Evolutionary conservation across 2,113 vertebrate species (phyloP).

Genomic region (Phoenicopterus ruber): DNA sequence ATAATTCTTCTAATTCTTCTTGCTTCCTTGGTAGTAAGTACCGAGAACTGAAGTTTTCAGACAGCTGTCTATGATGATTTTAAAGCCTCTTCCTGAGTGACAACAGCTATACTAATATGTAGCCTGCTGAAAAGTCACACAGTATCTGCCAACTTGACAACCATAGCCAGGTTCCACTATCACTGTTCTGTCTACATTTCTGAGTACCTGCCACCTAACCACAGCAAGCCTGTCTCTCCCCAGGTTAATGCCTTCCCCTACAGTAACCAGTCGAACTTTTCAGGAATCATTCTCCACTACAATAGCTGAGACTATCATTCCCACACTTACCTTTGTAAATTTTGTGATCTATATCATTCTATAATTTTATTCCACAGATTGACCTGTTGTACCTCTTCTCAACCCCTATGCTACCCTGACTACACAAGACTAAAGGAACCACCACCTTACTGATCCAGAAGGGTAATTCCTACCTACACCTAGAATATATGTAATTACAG

Average conservation of each 20-base stretch:
- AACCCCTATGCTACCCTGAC: background rate
- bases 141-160: background rate
- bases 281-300: background rate
- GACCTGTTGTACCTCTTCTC: background rate
- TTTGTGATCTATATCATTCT: background rate
- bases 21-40: background rate
- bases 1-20: background rate
- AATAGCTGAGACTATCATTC: background rate
- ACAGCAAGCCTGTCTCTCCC: background rate
- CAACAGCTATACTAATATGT: background rate
- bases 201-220: background rate
- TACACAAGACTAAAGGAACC: background rate
- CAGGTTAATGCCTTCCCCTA: background rate
- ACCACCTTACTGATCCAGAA: background rate
- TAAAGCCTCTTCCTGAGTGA: background rate
- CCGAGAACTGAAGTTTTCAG: background rate
- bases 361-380: background rate
- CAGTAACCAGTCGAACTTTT: background rate
- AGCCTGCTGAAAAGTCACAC: background rate
- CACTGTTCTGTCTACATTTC: background rate
- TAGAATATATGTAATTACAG: background rate
- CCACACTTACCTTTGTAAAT: background rate
- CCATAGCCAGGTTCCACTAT: background rate
- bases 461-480: background rate
- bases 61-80: background rate